These are phyloP conservation scores for Acanthosepion esculentum DNA, from an alignment of 2,888 invertebrate species.

Conservation along the genomic window DNA sequence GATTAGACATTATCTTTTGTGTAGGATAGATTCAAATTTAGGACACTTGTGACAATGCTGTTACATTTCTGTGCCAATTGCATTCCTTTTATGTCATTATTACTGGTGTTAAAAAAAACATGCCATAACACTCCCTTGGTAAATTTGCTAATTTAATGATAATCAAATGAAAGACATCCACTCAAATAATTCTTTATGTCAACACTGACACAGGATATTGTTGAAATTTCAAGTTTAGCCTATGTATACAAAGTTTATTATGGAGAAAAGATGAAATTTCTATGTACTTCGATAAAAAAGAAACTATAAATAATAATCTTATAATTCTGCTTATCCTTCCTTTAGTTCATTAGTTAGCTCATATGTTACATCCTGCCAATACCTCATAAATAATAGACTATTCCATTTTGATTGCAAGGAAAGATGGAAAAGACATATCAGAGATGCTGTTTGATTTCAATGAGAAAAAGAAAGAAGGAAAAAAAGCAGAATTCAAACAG, in stretches of 20 bases:
- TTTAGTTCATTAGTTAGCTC: too few relatives aligned
- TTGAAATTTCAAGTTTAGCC: neutral
- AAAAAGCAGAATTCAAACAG: too few relatives aligned
- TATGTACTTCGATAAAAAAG: neutral
- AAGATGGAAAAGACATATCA: too few relatives aligned
- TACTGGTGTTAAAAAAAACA: neutral
- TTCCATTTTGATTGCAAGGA: too few relatives aligned
- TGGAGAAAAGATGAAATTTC: neutral
- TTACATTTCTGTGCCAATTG: neutral
- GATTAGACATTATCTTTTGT: neutral
- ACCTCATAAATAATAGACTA: too few relatives aligned
- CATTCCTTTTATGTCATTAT: neutral
- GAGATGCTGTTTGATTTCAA: too few relatives aligned
- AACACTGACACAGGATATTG: neutral
- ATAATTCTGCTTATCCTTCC: too few relatives aligned
- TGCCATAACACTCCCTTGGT: neutral
- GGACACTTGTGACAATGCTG: neutral
- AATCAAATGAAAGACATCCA: neutral
- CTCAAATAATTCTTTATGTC: neutral
- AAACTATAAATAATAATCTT: too few relatives aligned
- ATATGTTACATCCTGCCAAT: too few relatives aligned
- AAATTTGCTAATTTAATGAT: neutral
- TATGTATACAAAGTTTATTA: neutral
- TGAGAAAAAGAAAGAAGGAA: too few relatives aligned
- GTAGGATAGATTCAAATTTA: neutral